phyloP scores from a whole-genome alignment of 2,113 vertebrate species.

The Malurus cyaneus region DNA sequence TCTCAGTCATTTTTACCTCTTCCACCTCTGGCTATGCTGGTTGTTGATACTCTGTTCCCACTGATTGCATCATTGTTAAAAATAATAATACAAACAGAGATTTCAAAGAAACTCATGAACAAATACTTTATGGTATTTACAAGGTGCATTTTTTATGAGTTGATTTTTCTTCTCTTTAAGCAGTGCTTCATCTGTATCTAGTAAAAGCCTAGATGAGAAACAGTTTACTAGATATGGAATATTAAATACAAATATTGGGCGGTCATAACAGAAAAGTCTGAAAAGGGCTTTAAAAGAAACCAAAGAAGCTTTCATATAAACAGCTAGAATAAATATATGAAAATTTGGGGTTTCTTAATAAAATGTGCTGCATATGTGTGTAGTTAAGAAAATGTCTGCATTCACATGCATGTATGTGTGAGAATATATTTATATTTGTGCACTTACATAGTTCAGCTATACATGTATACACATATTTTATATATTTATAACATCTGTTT shows the following conservation, averaged over 20 bases:
- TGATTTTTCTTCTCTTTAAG: slow-evolving; percentile 43
- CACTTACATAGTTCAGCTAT: background rate
- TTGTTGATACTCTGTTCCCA: background rate
- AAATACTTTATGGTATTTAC: slow-evolving; percentile 53
- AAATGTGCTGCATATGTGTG: slow-evolving; percentile 8
- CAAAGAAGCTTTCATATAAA: slow-evolving; percentile 3
- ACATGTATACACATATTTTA: slow-evolving; percentile 31
- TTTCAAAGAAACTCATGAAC: slow-evolving; percentile 40
- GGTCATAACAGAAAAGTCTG: background rate
- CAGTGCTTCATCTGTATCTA: slow-evolving; percentile 3
- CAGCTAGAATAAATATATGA: slow-evolving; percentile 16
- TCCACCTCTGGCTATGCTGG: background rate
- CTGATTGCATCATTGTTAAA: background rate
- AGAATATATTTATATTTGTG: slow-evolving; percentile 30
- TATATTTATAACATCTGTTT: slow-evolving; percentile 57
- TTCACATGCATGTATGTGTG: background rate
- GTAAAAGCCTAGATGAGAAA: slow-evolving; percentile 28
- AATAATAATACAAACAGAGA: slow-evolving; percentile 44
- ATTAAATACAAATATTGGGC: slow-evolving; percentile 31
- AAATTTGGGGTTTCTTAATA: slow-evolving; percentile 15
- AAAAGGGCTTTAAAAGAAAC: slow-evolving; percentile 3
- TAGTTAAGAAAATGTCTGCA: slow-evolving; percentile 4
- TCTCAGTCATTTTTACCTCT: background rate
- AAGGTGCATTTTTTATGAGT: slow-evolving; percentile 59
- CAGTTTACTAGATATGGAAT: slow-evolving; percentile 18